Percentiles rank a stretch among this genome's conserved stretches.
Evolutionary conservation across 2,797 vertebrate species (phyloP).

Genomic region (Syngnathus acus): DNA sequence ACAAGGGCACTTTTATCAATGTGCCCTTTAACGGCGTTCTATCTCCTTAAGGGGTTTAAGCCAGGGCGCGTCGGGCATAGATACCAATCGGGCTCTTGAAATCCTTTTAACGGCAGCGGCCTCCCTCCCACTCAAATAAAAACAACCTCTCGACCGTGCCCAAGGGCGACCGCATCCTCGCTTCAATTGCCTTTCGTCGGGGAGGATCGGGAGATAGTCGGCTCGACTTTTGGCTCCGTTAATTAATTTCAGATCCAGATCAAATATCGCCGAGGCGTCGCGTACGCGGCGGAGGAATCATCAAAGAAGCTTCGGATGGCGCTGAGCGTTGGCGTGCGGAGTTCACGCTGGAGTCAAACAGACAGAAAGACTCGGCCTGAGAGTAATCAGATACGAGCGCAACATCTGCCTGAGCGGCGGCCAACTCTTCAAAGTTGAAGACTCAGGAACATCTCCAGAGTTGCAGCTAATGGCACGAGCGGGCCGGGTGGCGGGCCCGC

Average conservation of each 20-base stretch:
- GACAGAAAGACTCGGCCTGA: neutral
- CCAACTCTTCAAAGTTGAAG: slow-evolving; percentile 1
- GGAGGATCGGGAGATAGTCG: slow-evolving; percentile 7
- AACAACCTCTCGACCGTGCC: slow-evolving; percentile 13
- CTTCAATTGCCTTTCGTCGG: slow-evolving; percentile 56
- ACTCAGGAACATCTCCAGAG: neutral
- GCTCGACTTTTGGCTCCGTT: slow-evolving; percentile 17
- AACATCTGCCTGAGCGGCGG: neutral
- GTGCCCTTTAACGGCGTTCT: slow-evolving; percentile 17
- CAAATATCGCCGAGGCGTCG: neutral
- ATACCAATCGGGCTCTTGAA: slow-evolving; percentile 38
- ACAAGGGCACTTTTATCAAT: slow-evolving; percentile 32
- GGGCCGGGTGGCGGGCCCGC: slow-evolving; percentile 14
- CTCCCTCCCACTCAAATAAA: slow-evolving; percentile 19
- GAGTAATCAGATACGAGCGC: neutral
- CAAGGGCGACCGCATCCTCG: slow-evolving; percentile 41
- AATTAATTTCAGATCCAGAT: slow-evolving; percentile 18
- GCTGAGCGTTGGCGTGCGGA: neutral
- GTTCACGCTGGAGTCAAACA: neutral
- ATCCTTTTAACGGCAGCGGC: slow-evolving; percentile 40
- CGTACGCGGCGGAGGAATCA: neutral
- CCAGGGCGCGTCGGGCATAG: slow-evolving; percentile 41
- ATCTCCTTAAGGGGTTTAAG: slow-evolving; percentile 34
- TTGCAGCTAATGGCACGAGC: slow-evolving; percentile 11
- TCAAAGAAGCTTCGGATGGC: neutral